Conservation (phyloP, 2,113 vertebrate species). For the Tyrannus savana region DNA sequence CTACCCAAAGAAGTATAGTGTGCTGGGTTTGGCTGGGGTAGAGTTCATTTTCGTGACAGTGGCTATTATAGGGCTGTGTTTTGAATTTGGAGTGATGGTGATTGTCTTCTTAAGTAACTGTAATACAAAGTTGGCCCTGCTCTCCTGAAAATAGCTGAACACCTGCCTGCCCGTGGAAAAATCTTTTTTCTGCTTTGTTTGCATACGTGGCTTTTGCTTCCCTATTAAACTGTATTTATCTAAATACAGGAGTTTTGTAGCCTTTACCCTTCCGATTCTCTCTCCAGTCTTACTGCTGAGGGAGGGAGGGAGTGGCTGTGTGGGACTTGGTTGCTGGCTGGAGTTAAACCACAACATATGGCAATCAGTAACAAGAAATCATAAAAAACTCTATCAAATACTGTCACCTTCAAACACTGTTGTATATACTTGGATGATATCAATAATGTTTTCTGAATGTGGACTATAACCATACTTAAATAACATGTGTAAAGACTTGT, state of each 20-base stretch:
- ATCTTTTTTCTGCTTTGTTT: background rate
- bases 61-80: background rate
- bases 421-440: background rate
- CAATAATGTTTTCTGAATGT: background rate
- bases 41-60: background rate
- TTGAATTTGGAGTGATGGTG: background rate
- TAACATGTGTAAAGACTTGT: background rate
- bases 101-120: background rate
- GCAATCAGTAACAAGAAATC: background rate
- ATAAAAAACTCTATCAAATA: background rate
- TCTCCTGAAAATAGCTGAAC: background rate
- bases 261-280: rapidly evolving
- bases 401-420: background rate
- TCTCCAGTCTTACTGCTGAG: background rate
- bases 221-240: background rate
- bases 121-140: background rate
- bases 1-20: rapidly evolving
- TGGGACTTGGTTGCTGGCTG: background rate
- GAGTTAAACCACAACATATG: background rate
- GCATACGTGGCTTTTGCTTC: background rate
- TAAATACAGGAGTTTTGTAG: background rate
- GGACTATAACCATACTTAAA: background rate
- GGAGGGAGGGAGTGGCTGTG: rapidly evolving
- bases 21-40: background rate
- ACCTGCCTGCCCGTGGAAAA: background rate